Evolutionary conservation across 2,797 vertebrate species (phyloP).

Genomic region (Tarsius wallacei): DNA sequence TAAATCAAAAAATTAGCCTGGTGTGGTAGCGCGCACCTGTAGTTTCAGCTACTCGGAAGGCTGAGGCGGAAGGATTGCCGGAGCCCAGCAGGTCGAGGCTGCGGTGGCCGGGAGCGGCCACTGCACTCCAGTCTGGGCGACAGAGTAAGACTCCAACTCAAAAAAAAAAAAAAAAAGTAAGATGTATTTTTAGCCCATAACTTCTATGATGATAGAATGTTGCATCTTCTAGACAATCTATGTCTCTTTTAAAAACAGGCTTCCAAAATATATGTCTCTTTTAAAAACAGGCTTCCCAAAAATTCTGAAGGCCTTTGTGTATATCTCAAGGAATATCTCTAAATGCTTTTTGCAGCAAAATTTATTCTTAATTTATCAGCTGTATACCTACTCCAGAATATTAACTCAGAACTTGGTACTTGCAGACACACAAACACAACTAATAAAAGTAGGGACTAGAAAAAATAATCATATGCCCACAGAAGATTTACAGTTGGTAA

Average conservation of each 20-base stretch:
- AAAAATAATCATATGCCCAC: neutral
- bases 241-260: neutral
- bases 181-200: neutral
- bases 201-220: neutral
- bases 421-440: neutral
- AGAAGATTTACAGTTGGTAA: neutral
- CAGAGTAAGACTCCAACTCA: no score
- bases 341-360: neutral
- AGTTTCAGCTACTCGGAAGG: no score
- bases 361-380: neutral
- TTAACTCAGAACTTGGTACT: neutral
- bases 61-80: no score
- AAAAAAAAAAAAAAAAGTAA: no score
- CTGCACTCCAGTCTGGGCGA: no score
- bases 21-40: no score
- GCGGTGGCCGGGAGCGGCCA: no score
- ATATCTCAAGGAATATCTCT: neutral
- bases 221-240: neutral
- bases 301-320: neutral
- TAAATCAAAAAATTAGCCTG: no score
- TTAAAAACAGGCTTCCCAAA: neutral
- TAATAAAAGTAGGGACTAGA: neutral
- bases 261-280: neutral
- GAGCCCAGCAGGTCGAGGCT: no score
- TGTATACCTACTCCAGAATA: neutral